Conservation (phyloP, 2,113 vertebrate genomes). For the Dasyornis broadbenti region DNA sequence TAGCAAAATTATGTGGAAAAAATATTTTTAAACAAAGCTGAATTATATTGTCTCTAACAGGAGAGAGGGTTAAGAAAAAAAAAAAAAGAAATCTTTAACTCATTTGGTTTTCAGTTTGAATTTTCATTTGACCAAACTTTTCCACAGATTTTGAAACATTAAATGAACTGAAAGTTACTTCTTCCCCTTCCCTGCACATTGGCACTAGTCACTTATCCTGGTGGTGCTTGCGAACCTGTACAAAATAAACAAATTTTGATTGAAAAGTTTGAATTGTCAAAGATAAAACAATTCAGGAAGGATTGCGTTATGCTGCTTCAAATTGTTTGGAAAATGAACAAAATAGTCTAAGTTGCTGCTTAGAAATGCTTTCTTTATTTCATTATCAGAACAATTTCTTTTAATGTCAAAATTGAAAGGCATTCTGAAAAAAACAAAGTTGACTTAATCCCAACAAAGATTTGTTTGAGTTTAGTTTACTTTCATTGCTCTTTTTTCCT, state of each 20-base stretch:
- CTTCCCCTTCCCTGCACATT: background rate
- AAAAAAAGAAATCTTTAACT: background rate
- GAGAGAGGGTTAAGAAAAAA: accelerated
- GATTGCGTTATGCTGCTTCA: background rate
- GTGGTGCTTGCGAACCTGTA: background rate
- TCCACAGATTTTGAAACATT: background rate
- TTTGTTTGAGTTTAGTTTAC: background rate
- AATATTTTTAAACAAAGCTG: background rate
- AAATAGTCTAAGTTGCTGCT: background rate
- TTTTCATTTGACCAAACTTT: background rate
- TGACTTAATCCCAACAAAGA: background rate
- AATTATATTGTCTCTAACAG: background rate
- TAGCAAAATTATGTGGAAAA: background rate
- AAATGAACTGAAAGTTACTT: background rate
- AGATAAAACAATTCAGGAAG: background rate
- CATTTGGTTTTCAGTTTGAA: background rate
- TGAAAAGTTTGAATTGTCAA: background rate
- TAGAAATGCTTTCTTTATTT: background rate
- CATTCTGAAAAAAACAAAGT: background rate
- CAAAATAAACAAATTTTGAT: background rate
- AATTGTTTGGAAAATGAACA: background rate
- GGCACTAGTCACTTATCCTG: background rate
- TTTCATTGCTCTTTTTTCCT: background rate
- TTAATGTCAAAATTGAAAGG: background rate
- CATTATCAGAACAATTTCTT: background rate